Evolutionary conservation across 1,140 invertebrate genomes (phyloP).

Genomic region (Neotoxoptera formosana): DNA sequence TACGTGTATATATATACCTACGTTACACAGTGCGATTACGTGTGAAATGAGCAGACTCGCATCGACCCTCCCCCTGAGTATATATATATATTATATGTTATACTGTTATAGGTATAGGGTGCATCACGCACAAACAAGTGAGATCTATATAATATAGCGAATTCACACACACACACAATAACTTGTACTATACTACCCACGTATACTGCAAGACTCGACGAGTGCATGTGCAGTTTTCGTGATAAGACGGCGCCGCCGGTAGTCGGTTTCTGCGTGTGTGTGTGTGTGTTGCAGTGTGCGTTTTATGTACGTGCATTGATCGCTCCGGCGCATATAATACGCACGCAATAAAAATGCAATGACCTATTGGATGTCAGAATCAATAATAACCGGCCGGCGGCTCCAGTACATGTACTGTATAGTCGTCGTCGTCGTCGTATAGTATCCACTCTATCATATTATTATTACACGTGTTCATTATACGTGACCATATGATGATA

Average conservation of each 20-base stretch:
- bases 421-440: too few relatives aligned
- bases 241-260: neutral
- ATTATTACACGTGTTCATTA: neutral
- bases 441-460: too few relatives aligned
- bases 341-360: conserved; percentile 23
- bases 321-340: neutral
- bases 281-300: neutral
- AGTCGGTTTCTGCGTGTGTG: neutral
- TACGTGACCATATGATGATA: neutral
- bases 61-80: neutral
- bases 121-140: neutral
- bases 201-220: neutral
- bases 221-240: neutral
- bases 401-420: too few relatives aligned
- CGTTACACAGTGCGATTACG: neutral
- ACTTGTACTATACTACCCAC: too few relatives aligned
- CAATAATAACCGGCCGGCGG: neutral
- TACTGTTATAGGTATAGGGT: neutral
- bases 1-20: too few relatives aligned
- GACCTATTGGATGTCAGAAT: conserved; percentile 35
- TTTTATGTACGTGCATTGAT: conserved; percentile 35
- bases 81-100: neutral
- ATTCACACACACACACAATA: neutral
- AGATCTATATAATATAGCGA: rapidly evolving
- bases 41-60: neutral